Evolutionary conservation across 2,888 invertebrate species (phyloP).

Genomic region (Escarpia spicata): DNA sequence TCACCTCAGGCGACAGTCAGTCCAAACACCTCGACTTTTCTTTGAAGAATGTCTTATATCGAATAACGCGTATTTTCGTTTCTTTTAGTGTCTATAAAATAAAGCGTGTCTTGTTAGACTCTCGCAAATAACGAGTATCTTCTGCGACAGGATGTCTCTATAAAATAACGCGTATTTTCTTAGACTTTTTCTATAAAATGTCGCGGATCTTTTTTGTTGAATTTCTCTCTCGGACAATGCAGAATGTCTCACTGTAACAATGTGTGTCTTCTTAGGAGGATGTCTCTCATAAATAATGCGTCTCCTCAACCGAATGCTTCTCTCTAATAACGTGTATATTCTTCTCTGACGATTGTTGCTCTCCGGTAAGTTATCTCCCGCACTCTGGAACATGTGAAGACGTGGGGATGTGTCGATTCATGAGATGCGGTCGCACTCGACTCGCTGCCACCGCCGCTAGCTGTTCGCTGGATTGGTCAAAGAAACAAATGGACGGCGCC

Average conservation of each 20-base stretch:
- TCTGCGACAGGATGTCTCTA: neutral
- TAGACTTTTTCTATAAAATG: neutral
- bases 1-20: no score
- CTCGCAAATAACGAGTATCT: neutral
- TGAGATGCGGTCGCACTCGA: neutral
- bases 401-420: neutral
- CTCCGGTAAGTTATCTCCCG: neutral
- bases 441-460: neutral
- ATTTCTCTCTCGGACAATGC: neutral
- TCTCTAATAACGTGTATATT: neutral
- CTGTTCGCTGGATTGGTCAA: conserved; percentile 4
- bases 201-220: neutral
- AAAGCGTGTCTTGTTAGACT: neutral
- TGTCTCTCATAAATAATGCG: neutral
- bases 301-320: neutral
- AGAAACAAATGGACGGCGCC: conserved; percentile 9
- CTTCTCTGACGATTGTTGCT: neutral
- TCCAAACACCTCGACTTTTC: no score
- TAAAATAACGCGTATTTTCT: neutral
- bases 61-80: neutral
- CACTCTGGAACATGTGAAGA: neutral
- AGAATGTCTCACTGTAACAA: neutral
- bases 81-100: neutral
- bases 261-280: neutral
- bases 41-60: neutral